Conservation (phyloP, 2,797 vertebrate species). For the Pelodytes ibericus region DNA sequence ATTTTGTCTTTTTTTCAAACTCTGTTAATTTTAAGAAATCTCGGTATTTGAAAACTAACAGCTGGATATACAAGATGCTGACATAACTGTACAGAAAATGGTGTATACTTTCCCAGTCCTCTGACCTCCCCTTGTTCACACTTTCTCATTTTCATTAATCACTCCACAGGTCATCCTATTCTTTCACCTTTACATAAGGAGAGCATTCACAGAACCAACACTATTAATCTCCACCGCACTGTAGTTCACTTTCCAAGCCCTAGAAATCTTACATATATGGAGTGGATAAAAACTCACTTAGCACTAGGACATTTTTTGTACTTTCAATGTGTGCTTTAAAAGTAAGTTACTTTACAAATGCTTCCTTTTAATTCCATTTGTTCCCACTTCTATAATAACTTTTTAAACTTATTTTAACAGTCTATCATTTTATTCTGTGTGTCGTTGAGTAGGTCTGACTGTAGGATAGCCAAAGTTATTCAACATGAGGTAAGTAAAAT, state of each 20-base stretch:
- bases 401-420: too few species aligned
- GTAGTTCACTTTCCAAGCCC: conserved; percentile 28
- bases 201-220: conserved; percentile 37
- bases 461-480: too few species aligned
- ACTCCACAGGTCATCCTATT: conserved; percentile 42
- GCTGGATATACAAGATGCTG: conserved; percentile 17
- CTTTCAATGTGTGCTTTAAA: background rate
- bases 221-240: conserved; percentile 43
- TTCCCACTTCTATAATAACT: too few species aligned
- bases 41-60: conserved; percentile 22
- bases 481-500: too few species aligned
- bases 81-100: conserved; percentile 20
- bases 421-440: too few species aligned
- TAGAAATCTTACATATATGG: background rate
- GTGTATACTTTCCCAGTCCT: conserved; percentile 4
- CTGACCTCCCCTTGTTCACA: conserved; percentile 21
- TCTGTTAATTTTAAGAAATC: background rate
- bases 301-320: background rate
- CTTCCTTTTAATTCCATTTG: background rate
- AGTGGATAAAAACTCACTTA: conserved; percentile 1
- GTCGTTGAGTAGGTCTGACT: too few species aligned
- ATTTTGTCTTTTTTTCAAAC: background rate
- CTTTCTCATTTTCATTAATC: conserved; percentile 41
- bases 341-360: background rate
- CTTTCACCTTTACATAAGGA: conserved; percentile 46